Base-by-base conservation (phyloP, 2,113 vertebrate species). In the Solenodon paradoxus region DNA sequence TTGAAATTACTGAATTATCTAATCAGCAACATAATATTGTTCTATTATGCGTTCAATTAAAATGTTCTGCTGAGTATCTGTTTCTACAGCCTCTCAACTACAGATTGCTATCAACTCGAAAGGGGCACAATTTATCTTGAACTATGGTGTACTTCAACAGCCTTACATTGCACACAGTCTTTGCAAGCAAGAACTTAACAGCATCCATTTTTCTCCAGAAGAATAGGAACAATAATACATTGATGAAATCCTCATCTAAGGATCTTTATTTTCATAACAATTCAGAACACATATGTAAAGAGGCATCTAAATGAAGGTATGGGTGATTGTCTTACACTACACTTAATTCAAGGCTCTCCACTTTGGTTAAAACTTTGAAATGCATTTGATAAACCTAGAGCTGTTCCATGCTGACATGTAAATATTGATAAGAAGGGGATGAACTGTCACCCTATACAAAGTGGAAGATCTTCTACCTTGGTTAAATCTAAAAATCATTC, bases 401-500 rank as follows among this genome's bases (percentile, higher is more conserved):
- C n/a, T n/a, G n/a, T n/a, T n/a, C n/a, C n/a, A n/a, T n/a, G n/a
- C n/a, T n/a, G n/a, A n/a, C n/a, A n/a, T n/a, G n/a, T n/a, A n/a
- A n/a, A n/a, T n/a, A n/a, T n/a, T n/a, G n/a, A n/a, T n/a, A n/a
- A n/a, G n/a, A n/a, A n/a, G n/a, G n/a, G n/a, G n/a, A n/a, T n/a
- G n/a, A n/a, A n/a, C n/a, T n/a, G n/a, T n/a, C n/a, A n/a, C n/a
- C n/a, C n/a, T n/a, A n/a, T n/a, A n/a, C n/a, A n/a, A n/a, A n/a
- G n/a, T n/a, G n/a, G n/a, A n/a, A n/a, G n/a, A n/a, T n/a, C n/a
- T 26, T 24, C 9, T 24, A 45, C 28, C 19, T 38, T 6, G 0
- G 4, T 20, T 17, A 84, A n/a, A 59, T 38, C 35, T 85, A 9
- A 68, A 84, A 84, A 35, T n/a, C 26, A 68, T 42, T 49, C 89